A percentile compares a stretch with the other conserved stretches of the same genome.
phyloP scores from a whole-genome alignment of 2,113 vertebrate species.

The Pandion haliaetus region DNA sequence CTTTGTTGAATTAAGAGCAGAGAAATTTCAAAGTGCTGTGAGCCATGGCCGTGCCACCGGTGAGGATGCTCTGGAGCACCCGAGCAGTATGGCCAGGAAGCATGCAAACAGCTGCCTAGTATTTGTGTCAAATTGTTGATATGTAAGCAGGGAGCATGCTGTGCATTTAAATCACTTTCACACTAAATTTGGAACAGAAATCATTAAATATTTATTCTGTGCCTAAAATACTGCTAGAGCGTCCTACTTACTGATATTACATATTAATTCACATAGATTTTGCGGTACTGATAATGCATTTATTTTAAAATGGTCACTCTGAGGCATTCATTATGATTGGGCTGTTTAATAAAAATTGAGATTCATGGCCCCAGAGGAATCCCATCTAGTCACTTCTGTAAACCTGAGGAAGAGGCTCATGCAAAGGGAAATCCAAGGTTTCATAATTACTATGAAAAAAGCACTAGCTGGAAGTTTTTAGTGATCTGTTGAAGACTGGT shows the following conservation, averaged over 20 bases:
- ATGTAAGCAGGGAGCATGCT: conserved; percentile 36
- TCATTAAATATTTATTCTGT: conserved; percentile 77
- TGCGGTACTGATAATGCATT: not conserved
- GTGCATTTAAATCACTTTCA: conserved; percentile 59
- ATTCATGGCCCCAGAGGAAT: not conserved
- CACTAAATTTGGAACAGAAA: conserved; percentile 63
- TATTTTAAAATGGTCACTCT: conserved; percentile 17
- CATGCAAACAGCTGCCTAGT: not conserved
- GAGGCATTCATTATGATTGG: not conserved
- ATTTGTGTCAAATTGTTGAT: conserved; percentile 51
- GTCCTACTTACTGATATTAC: conserved; percentile 64
- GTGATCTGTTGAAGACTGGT: not conserved
- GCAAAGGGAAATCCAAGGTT: not conserved
- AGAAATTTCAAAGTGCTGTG: not conserved
- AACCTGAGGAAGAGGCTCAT: not conserved
- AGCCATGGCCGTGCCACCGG: rapidly evolving
- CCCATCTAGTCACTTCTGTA: not conserved
- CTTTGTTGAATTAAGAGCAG: not conserved
- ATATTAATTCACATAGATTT: conserved; percentile 48
- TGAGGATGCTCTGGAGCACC: not conserved
- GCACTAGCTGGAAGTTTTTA: not conserved
- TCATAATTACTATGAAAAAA: not conserved
- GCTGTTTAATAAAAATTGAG: not conserved
- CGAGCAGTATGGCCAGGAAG: rapidly evolving
- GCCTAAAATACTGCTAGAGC: conserved; percentile 44